A percentile compares a stretch with the other conserved stretches of the same genome.
Conservation (phyloP, 2,888 invertebrate genomes). For the Labia minor region DNA sequence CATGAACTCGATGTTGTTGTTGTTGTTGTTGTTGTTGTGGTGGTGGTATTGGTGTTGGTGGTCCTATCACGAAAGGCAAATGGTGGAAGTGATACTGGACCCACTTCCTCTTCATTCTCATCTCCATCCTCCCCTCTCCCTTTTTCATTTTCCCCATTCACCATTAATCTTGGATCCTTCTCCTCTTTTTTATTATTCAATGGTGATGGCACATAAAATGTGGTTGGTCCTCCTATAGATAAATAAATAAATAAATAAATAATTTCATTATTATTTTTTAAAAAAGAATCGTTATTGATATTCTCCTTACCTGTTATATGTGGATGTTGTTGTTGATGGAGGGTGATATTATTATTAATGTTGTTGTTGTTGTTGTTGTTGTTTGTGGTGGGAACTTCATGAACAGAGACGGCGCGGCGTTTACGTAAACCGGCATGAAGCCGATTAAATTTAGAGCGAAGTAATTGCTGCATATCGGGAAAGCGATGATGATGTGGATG, state of each 20-base stretch:
- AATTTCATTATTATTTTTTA: no score
- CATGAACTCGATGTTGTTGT: constrained; percentile 22
- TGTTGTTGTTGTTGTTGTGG: constrained; percentile 21
- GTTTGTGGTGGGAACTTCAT: constrained; percentile 44
- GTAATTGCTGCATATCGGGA: constrained; percentile 33
- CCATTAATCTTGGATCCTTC: no score
- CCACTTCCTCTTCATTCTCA: constrained; percentile 24
- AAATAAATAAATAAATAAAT: no score
- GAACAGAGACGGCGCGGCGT: constrained; percentile 55
- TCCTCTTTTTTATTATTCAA: constrained; percentile 22
- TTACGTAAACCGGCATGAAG: constrained; percentile 57
- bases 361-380: no score
- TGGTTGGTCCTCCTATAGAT: no score
- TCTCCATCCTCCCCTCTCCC: no score
- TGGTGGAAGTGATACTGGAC: constrained; percentile 41
- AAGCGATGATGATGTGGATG: constrained; percentile 22
- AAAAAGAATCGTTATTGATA: no score
- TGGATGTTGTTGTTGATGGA: no score
- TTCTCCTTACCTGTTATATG: no score
- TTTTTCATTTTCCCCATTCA: no score
- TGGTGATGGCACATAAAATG: constrained; percentile 61
- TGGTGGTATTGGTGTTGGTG: constrained; percentile 31
- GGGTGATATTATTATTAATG: no score
- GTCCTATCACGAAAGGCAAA: constrained; percentile 37
- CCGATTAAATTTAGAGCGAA: constrained; percentile 54